Conservation (phyloP, 2,888 invertebrate genomes). For the Dorcus hopei region DNA sequence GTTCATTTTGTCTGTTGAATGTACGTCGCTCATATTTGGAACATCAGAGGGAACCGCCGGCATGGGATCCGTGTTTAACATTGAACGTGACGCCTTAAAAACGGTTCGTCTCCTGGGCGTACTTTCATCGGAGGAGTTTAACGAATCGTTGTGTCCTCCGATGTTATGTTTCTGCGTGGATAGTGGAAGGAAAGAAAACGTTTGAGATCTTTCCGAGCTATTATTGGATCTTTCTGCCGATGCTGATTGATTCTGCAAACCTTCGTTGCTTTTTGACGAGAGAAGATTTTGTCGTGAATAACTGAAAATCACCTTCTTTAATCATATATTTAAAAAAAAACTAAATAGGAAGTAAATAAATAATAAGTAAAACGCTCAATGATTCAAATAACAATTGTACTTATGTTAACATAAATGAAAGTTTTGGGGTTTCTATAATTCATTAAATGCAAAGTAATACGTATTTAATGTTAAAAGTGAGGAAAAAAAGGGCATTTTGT, state of each 20-base stretch:
- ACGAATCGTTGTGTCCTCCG: constrained; percentile 33
- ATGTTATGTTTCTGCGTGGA: constrained; percentile 32
- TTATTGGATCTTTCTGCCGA: constrained; percentile 59
- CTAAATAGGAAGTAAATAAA: no score
- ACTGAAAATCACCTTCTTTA: constrained; percentile 48
- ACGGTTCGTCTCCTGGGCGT: constrained; percentile 25
- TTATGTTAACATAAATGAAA: no score
- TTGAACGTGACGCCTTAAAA: constrained; percentile 19
- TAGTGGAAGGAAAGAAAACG: constrained; percentile 29
- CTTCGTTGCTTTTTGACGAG: constrained; percentile 74
- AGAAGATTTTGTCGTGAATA: constrained; percentile 87
- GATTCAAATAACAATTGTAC: no score
- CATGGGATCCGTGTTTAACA: constrained; percentile 12
- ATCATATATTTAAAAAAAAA: no score
- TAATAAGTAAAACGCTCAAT: no score
- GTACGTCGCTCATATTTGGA: constrained; percentile 54
- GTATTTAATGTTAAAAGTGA: no score
- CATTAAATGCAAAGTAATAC: no score
- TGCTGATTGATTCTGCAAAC: constrained; percentile 51
- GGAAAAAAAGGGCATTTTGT: no score
- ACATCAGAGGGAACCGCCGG: constrained; percentile 58
- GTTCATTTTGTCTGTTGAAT: constrained; percentile 16
- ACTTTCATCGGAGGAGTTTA: constrained; percentile 38
- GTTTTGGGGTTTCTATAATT: no score
- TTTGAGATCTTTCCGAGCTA: constrained; percentile 40